Percentiles rank a stretch among this genome's conserved stretches.
phyloP scores from a whole-genome alignment of 2,888 invertebrate species.

The Eutolmus rufibarbis region DNA sequence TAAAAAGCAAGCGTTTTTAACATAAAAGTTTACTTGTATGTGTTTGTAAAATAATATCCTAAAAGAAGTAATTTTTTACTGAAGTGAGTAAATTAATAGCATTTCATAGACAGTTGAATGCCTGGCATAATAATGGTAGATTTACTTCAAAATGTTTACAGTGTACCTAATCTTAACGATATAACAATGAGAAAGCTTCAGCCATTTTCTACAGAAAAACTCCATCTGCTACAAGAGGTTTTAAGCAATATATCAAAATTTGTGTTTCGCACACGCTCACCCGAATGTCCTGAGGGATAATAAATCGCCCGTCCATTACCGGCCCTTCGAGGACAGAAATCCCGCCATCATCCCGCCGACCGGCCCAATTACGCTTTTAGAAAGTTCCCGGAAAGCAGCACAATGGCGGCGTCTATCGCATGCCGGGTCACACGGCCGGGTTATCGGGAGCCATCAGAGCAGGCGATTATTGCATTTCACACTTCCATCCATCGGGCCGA shows the following conservation, averaged over 20 bases:
- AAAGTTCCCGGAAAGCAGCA: not conserved
- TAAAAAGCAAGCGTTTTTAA: too few species aligned
- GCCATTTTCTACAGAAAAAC: not conserved
- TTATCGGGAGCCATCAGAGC: not conserved
- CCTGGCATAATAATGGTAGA: too few species aligned
- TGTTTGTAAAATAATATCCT: too few species aligned
- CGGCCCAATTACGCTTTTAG: not conserved
- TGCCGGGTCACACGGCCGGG: not conserved
- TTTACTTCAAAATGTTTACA: too few species aligned
- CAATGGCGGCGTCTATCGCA: not conserved
- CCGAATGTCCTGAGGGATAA: not conserved
- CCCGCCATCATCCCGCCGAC: not conserved
- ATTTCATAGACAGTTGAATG: too few species aligned
- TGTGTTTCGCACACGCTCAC: not conserved
- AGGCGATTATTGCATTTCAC: constrained; percentile 1
- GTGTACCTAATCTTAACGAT: not conserved
- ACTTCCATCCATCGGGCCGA: not conserved
- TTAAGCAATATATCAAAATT: not conserved
- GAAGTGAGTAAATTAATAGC: too few species aligned
- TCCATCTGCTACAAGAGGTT: not conserved
- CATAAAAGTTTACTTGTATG: too few species aligned
- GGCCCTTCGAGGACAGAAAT: not conserved
- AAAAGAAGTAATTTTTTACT: too few species aligned
- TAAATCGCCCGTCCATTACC: not conserved
- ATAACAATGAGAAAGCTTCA: not conserved